phyloP scores from a whole-genome alignment of 2,888 invertebrate species.

The Pristionchus mayeri region DNA sequence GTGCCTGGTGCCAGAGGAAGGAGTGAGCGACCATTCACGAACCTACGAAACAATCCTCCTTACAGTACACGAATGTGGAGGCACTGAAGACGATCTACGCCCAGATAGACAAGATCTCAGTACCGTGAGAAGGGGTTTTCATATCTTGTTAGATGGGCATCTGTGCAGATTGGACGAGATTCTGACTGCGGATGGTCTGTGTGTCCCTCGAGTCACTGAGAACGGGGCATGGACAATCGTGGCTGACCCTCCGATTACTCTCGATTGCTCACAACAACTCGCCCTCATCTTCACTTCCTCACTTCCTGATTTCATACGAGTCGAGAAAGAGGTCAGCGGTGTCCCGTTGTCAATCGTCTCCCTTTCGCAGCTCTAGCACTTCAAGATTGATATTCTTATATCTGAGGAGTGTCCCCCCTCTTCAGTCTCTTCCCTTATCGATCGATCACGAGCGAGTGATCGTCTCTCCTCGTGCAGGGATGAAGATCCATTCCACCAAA shows the following conservation, averaged over 20 bases:
- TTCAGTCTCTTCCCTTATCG: not conserved
- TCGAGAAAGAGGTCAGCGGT: not conserved
- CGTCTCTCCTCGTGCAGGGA: not conserved
- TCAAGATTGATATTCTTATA: not conserved
- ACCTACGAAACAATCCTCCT: not conserved
- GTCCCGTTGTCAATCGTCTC: no score
- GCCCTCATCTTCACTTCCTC: conserved; percentile 2
- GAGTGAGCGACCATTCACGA: not conserved
- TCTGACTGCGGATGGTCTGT: not conserved
- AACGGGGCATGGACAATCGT: not conserved
- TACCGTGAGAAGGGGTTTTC: no score
- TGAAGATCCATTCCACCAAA: not conserved
- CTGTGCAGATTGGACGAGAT: not conserved
- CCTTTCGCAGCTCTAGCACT: not conserved
- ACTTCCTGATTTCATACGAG: conserved; percentile 11
- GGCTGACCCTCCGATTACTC: conserved; percentile 11
- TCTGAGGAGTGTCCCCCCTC: not conserved
- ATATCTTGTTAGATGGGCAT: not conserved
- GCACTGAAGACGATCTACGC: conserved; percentile 4
- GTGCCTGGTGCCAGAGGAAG: not conserved
- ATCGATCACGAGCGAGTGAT: not conserved
- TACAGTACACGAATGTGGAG: not conserved
- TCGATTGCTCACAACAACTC: not conserved
- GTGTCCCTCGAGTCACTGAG: not conserved
- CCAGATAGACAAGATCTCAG: not conserved